These are phyloP conservation scores for Sphinx pinastri DNA, from an alignment of 2,888 invertebrate genomes.

Conservation along the genomic window DNA sequence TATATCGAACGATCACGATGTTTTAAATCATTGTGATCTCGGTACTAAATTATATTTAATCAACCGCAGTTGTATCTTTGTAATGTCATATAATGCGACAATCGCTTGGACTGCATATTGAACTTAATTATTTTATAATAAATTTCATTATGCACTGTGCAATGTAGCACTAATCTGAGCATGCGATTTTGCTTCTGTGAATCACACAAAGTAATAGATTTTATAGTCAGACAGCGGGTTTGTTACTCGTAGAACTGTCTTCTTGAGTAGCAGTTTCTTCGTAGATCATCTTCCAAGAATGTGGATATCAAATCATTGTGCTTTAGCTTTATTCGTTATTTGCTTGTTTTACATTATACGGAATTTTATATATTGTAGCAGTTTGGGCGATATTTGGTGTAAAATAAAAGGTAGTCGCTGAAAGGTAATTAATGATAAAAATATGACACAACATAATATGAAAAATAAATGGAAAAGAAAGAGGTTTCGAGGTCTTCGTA, in stretches of 20 bases:
- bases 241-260: conserved; percentile 7
- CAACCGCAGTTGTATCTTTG: conserved; percentile 1
- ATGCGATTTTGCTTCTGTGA: neutral
- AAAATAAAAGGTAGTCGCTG: too few relatives aligned
- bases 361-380: too few relatives aligned
- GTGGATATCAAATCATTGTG: neutral
- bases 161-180: neutral
- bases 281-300: neutral
- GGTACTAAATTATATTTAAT: neutral
- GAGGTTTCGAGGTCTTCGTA: too few relatives aligned
- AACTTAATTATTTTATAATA: neutral
- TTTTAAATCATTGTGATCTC: conserved; percentile 1
- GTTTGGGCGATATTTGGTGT: too few relatives aligned
- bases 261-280: neutral
- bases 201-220: neutral
- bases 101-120: neutral
- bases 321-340: neutral
- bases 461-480: too few relatives aligned
- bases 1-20: conserved; percentile 6
- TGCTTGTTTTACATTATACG: neutral
- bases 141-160: neutral
- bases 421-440: too few relatives aligned
- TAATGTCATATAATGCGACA: neutral
- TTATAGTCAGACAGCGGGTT: neutral
- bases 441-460: too few relatives aligned